phyloP scores from a whole-genome alignment of 2,888 invertebrate genomes.

The Theretra japonica region DNA sequence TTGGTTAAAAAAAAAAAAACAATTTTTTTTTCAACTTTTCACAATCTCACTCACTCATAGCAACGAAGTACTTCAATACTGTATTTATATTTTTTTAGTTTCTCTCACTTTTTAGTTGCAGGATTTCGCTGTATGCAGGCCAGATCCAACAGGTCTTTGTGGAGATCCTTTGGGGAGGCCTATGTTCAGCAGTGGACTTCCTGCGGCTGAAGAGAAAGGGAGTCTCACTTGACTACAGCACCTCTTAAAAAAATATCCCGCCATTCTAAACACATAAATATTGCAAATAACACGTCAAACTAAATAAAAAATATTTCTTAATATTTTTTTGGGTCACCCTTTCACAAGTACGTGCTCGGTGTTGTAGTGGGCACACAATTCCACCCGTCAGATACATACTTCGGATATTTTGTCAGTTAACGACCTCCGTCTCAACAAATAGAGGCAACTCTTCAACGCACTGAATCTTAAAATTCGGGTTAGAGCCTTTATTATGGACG shows the following conservation, averaged over 20 bases:
- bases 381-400: slow-evolving; percentile 20
- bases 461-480: slow-evolving; percentile 22
- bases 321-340: slow-evolving; percentile 17
- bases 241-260: neutral
- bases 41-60: no score
- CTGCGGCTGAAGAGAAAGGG: no score
- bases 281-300: neutral
- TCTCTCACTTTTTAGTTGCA: no score
- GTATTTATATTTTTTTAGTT: no score
- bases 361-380: slow-evolving; percentile 16
- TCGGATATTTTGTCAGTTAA: slow-evolving; percentile 23
- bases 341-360: slow-evolving; percentile 1
- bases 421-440: slow-evolving; percentile 13
- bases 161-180: no score
- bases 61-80: no score
- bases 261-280: neutral
- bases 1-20: no score
- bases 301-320: slow-evolving; percentile 9
- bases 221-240: neutral
- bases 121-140: no score
- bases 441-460: slow-evolving; percentile 14
- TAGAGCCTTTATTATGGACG: slow-evolving; percentile 4
- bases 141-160: no score
- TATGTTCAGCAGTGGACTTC: no score
- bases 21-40: no score